A percentile compares a stretch with the other conserved stretches of the same genome.
Conservation (phyloP, 2,888 invertebrate genomes). For the Hyposoter dolosus region DNA sequence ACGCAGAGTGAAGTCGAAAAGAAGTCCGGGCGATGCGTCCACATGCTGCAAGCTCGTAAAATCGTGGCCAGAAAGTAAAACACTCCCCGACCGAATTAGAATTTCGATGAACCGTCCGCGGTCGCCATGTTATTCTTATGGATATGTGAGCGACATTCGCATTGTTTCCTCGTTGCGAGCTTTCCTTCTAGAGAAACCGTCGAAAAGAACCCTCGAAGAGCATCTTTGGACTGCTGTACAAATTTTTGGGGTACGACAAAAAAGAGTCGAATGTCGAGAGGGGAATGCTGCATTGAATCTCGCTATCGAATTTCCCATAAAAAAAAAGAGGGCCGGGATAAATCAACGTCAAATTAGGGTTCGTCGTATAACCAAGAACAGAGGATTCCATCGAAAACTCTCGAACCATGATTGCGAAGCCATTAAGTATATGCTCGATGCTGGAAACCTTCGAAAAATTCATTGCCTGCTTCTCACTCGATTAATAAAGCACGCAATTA, state of each 20-base stretch:
- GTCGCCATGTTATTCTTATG: conserved; percentile 5
- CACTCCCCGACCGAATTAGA: conserved; percentile 6
- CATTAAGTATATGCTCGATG: background rate
- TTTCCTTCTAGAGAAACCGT: conserved; percentile 65
- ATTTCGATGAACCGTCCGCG: background rate
- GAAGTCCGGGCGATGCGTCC: conserved; percentile 41
- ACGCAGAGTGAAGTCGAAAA: conserved; percentile 12
- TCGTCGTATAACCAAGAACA: conserved; percentile 1
- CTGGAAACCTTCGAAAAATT: background rate
- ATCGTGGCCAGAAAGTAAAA: conserved; percentile 39
- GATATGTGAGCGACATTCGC: conserved; percentile 55
- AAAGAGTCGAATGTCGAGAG: conserved; percentile 74
- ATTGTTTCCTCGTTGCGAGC: conserved; percentile 77
- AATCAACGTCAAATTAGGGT: conserved; percentile 21
- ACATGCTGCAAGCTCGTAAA: conserved; percentile 38
- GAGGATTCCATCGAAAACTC: conserved; percentile 20
- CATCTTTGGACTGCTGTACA: conserved; percentile 64
- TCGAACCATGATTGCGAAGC: background rate
- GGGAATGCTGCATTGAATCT: conserved; percentile 36
- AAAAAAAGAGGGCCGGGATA: conserved; percentile 29
- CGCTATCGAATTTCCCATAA: conserved; percentile 49
- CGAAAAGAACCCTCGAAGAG: conserved; percentile 73
- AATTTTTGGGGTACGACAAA: conserved; percentile 41
- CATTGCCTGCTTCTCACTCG: too few relatives aligned
- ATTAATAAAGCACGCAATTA: too few relatives aligned